Percentiles rank a stretch among this genome's conserved stretches.
These are phyloP conservation scores for Melanotaenia nigrans DNA, from an alignment of 2,797 vertebrate species.

Conservation along the genomic window DNA sequence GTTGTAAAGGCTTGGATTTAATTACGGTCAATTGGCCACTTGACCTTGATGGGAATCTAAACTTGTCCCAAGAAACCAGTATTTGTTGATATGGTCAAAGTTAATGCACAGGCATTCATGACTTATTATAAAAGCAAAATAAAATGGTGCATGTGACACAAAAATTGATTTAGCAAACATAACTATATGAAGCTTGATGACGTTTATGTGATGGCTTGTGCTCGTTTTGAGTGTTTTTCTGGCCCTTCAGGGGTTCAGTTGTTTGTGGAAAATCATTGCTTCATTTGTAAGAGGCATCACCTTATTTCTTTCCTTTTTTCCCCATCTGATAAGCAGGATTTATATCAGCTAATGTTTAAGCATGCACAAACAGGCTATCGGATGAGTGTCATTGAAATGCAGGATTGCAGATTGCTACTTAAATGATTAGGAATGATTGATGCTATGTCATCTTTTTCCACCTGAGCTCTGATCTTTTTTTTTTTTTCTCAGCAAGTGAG, in stretches of 20 bases:
- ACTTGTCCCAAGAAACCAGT: not conserved
- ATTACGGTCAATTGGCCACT: not conserved
- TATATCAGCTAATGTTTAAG: conserved; percentile 16
- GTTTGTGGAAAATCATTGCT: not conserved
- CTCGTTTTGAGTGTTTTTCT: not conserved
- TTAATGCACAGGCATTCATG: not conserved
- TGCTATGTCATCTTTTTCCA: conserved; percentile 55
- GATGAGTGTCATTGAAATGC: conserved; percentile 15
- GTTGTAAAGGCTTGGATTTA: conserved; percentile 6
- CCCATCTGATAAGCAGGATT: conserved; percentile 9
- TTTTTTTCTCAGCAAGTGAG: conserved; percentile 1
- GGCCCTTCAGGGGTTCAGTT: no score
- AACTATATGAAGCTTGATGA: not conserved
- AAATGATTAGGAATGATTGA: conserved; percentile 70
- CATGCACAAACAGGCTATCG: conserved; percentile 47
- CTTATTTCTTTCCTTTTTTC: not conserved
- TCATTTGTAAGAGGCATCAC: not conserved
- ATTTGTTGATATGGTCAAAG: not conserved
- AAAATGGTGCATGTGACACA: no score
- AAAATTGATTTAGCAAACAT: not conserved
- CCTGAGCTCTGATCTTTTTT: conserved; percentile 49
- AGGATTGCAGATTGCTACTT: conserved; percentile 32
- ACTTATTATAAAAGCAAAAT: no score
- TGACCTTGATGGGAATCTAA: conserved; percentile 6
- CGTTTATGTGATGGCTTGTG: not conserved